These are phyloP conservation scores for Sepiola atlantica DNA, from an alignment of 2,888 invertebrate species.

Conservation along the genomic window DNA sequence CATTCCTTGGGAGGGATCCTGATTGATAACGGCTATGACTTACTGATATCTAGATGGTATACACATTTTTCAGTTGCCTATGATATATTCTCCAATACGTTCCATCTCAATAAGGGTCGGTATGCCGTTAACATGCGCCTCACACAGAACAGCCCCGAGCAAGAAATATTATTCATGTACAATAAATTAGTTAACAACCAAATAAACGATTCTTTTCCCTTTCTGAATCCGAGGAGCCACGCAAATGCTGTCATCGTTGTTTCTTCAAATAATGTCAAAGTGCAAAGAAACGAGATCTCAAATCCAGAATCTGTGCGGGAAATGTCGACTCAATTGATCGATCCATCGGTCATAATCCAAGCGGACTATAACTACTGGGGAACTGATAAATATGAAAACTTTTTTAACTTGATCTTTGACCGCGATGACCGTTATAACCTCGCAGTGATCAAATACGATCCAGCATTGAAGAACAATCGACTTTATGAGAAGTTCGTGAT, in stretches of 20 bases:
- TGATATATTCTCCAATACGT: slow-evolving; percentile 81
- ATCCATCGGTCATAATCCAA: slow-evolving; percentile 94
- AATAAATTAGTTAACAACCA: slow-evolving; percentile 91
- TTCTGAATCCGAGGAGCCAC: slow-evolving; percentile 89
- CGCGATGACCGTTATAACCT: slow-evolving; percentile 83
- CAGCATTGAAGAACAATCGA: slow-evolving; percentile 91
- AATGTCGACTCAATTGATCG: slow-evolving; percentile 94
- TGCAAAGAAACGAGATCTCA: slow-evolving; percentile 89
- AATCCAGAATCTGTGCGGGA: slow-evolving; percentile 94
- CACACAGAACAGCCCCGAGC: slow-evolving; percentile 88
- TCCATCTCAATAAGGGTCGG: slow-evolving; percentile 89
- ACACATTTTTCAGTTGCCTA: slow-evolving; percentile 69
- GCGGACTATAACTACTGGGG: slow-evolving; percentile 97
- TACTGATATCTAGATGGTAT: slow-evolving; percentile 71
- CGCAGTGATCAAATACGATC: slow-evolving; percentile 92
- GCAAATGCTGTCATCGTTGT: slow-evolving; percentile 95
- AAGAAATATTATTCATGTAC: slow-evolving; percentile 87
- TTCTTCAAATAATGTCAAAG: slow-evolving; percentile 90
- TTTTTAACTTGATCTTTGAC: slow-evolving; percentile 71
- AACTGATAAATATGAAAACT: slow-evolving; percentile 57
- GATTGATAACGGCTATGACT: slow-evolving; percentile 83
- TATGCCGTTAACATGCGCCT: slow-evolving; percentile 91
- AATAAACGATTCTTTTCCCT: slow-evolving; percentile 88
- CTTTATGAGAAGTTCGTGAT: slow-evolving; percentile 89
- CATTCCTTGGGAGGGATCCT: slow-evolving; percentile 88